These are phyloP conservation scores for Vimba vimba DNA, from an alignment of 2,113 vertebrate genomes.

Conservation along the genomic window DNA sequence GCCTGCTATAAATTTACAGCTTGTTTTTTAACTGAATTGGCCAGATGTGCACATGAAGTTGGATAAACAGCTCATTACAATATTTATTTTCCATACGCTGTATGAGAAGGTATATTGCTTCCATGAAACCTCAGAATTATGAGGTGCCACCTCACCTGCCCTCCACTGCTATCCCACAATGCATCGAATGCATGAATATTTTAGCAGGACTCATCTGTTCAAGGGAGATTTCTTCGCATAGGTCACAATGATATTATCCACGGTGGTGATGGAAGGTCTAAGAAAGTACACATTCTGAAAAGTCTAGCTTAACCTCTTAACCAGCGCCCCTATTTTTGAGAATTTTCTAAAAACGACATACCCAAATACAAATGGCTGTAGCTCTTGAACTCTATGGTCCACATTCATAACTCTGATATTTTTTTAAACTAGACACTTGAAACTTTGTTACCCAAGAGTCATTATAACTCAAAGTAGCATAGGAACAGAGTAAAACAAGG, in stretches of 20 bases:
- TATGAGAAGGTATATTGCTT: not conserved
- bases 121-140: constrained; percentile 24
- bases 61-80: constrained; percentile 72
- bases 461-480: no score
- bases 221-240: not conserved
- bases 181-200: constrained; percentile 11
- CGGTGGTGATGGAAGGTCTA: constrained; percentile 43
- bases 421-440: no score
- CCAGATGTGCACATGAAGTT: constrained; percentile 77
- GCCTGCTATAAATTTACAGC: constrained; percentile 77
- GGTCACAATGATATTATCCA: constrained; percentile 43
- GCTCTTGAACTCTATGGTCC: no score
- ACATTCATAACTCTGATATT: no score
- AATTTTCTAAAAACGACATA: no score
- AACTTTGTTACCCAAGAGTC: no score
- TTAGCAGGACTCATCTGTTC: not conserved
- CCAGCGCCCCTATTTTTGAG: no score
- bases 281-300: constrained; percentile 40
- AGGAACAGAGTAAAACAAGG: no score
- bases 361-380: no score
- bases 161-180: not conserved
- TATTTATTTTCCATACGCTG: constrained; percentile 61
- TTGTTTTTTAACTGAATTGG: constrained; percentile 71
- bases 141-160: constrained; percentile 27
- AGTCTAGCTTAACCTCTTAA: constrained; percentile 53